Evolutionary conservation across 2,797 vertebrate genomes (phyloP).

Genomic region (Squalus acanthias): DNA sequence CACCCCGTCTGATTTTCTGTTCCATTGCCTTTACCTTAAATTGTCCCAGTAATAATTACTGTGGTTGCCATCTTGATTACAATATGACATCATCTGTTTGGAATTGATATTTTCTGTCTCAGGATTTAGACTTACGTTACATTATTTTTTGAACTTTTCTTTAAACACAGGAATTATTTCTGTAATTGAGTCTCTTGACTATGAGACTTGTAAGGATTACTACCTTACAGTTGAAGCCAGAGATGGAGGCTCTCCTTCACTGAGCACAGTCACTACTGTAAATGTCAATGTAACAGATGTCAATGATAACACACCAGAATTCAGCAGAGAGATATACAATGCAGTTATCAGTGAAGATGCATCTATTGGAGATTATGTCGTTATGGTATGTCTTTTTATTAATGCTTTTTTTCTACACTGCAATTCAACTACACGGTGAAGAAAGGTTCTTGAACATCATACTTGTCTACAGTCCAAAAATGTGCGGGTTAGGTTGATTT

Average conservation of each 20-base stretch:
- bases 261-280: constrained; percentile 79
- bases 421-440: not conserved
- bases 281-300: constrained; percentile 87
- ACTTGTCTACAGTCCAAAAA: not conserved
- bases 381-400: constrained; percentile 62
- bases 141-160: constrained; percentile 31
- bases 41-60: not conserved
- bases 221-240: constrained; percentile 88
- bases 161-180: constrained; percentile 71
- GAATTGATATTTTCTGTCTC: not conserved
- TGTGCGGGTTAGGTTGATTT: no score
- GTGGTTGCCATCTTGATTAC: not conserved
- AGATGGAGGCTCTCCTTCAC: constrained; percentile 81
- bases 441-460: not conserved
- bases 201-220: constrained; percentile 81
- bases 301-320: constrained; percentile 85
- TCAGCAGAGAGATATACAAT: constrained; percentile 76
- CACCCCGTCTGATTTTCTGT: not conserved
- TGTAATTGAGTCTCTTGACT: constrained; percentile 78
- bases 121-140: not conserved
- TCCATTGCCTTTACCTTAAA: no score
- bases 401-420: not conserved
- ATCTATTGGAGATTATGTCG: constrained; percentile 70
- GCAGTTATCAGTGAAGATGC: constrained; percentile 84
- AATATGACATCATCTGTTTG: not conserved